Evolutionary conservation across 2,888 invertebrate species (phyloP).

Genomic region (Standfussiana lucernea): DNA sequence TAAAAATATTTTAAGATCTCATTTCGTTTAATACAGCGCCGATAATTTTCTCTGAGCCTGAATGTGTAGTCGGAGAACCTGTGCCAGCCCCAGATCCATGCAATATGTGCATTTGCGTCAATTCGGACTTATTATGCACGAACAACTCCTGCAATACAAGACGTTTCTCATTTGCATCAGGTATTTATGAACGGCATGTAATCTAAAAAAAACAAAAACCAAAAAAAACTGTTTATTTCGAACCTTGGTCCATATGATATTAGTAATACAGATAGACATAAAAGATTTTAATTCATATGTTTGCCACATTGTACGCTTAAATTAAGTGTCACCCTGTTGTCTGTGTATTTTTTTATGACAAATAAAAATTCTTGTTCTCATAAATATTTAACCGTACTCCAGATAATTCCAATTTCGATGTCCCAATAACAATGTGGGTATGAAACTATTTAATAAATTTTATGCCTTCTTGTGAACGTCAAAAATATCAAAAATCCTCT

Average conservation of each 20-base stretch:
- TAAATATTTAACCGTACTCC: background rate
- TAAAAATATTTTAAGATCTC: background rate
- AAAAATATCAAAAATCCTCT: background rate
- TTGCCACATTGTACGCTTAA: too few species aligned
- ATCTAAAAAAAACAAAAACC: too few species aligned
- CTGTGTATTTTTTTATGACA: too few species aligned
- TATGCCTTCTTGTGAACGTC: background rate
- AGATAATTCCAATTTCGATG: background rate
- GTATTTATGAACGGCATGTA: slow-evolving; percentile 10
- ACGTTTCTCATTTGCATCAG: background rate
- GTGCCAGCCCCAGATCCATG: slow-evolving; percentile 35
- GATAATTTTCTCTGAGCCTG: background rate
- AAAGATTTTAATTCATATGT: too few species aligned
- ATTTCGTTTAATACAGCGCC: background rate
- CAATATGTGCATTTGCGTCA: slow-evolving; percentile 40
- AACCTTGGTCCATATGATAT: too few species aligned
- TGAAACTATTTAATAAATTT: background rate
- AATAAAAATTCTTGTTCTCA: too few species aligned
- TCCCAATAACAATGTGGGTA: background rate
- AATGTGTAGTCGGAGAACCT: slow-evolving; percentile 18
- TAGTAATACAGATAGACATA: too few species aligned
- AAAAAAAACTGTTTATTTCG: too few species aligned
- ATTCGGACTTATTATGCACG: slow-evolving; percentile 38
- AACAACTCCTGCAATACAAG: slow-evolving; percentile 15
- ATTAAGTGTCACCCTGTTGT: too few species aligned